Evolutionary conservation across 2,888 invertebrate species (phyloP).

Genomic region (Rhaphigaster nebulosa): DNA sequence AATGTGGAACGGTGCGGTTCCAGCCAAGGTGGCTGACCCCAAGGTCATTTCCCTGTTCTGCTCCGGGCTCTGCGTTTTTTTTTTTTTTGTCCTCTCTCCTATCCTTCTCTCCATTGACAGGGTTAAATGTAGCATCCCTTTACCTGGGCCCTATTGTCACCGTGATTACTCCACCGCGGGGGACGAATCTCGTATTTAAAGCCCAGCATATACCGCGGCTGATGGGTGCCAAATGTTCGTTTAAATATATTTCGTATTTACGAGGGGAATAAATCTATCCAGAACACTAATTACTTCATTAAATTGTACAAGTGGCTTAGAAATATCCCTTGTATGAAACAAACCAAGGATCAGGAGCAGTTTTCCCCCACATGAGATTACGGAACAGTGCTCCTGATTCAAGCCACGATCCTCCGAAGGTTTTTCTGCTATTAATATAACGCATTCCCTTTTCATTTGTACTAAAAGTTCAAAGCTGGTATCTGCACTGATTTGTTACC

Average conservation of each 20-base stretch:
- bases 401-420: not conserved
- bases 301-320: not conserved
- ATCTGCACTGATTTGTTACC: not conserved
- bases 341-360: not conserved
- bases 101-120: constrained; percentile 2
- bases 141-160: not conserved
- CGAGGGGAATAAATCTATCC: not conserved
- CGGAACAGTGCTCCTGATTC: not conserved
- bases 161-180: not conserved
- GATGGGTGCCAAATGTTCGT: not conserved
- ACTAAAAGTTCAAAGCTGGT: not conserved
- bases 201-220: not conserved
- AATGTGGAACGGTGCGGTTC: constrained; percentile 41
- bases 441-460: not conserved
- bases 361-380: not conserved
- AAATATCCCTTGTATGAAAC: not conserved
- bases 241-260: not conserved
- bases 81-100: not conserved
- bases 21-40: constrained; percentile 46
- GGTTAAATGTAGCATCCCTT: constrained; percentile 16
- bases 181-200: not conserved
- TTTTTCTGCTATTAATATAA: not conserved
- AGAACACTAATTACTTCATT: not conserved
- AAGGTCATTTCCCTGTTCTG: constrained; percentile 55
- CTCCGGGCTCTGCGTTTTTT: not conserved